phyloP scores from a whole-genome alignment of 1,140 invertebrate species.

The Calliopsis andreniformis region DNA sequence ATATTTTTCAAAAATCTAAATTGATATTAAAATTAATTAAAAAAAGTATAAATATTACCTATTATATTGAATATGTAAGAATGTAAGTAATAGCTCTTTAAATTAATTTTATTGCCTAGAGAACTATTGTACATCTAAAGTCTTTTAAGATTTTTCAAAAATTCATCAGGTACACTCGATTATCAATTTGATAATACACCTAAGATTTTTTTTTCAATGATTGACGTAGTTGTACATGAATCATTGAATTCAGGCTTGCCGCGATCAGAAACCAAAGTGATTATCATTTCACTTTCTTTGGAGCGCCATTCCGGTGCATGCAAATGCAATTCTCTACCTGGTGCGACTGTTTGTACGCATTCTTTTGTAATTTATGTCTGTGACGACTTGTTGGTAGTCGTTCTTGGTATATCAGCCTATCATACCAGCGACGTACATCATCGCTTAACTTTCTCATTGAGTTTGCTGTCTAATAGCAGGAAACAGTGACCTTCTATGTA shows the following conservation, averaged over 20 bases:
- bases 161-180: conserved; percentile 25
- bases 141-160: neutral
- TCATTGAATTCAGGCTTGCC: neutral
- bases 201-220: conserved; percentile 20
- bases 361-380: conserved; percentile 24
- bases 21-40: too few relatives aligned
- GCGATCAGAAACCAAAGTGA: conserved; percentile 19
- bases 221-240: conserved; percentile 8
- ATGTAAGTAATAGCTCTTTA: too few relatives aligned
- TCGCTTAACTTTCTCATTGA: conserved; percentile 45
- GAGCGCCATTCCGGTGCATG: conserved; percentile 24
- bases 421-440: conserved; percentile 43
- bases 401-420: conserved; percentile 39
- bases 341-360: neutral
- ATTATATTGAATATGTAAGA: too few relatives aligned
- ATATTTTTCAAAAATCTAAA: too few relatives aligned
- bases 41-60: too few relatives aligned
- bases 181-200: conserved; percentile 8
- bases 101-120: too few relatives aligned
- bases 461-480: conserved; percentile 45
- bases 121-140: too few relatives aligned
- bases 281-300: conserved; percentile 41
- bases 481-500: conserved; percentile 44
- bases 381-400: conserved; percentile 41
- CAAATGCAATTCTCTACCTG: conserved; percentile 14